Conservation (phyloP, 1,140 invertebrate species). For the Holotrichia oblita region DNA sequence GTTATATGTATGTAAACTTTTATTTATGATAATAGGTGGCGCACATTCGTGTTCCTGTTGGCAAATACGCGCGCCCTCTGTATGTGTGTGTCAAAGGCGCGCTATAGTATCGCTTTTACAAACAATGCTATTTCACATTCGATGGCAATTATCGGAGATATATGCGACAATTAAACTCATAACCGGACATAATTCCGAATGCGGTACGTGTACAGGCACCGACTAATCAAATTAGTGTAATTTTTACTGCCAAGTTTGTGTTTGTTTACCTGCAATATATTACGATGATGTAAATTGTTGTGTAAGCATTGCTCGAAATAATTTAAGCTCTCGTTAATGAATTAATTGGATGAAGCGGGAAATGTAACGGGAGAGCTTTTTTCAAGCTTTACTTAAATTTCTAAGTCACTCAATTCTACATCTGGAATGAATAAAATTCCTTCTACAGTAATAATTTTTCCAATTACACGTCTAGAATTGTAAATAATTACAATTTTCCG, state of each 20-base stretch:
- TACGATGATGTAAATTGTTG: conserved; percentile 20
- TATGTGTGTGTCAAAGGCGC: conserved; percentile 14
- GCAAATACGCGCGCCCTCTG: background rate
- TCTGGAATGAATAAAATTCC: too few species aligned
- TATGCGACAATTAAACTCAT: conserved; percentile 34
- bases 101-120: background rate
- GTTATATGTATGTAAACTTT: conserved; percentile 8
- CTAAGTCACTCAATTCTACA: too few species aligned
- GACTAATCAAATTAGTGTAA: conserved; percentile 2
- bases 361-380: too few species aligned
- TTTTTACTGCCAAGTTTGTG: background rate
- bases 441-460: too few species aligned
- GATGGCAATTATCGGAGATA: conserved; percentile 32
- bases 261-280: background rate
- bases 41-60: too few species aligned
- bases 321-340: too few species aligned
- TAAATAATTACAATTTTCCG: too few species aligned
- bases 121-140: conserved; percentile 35
- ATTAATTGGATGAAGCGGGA: too few species aligned
- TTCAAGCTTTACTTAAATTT: too few species aligned
- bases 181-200: conserved; percentile 24
- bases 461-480: too few species aligned
- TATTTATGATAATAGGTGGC: conserved; percentile 25
- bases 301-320: background rate
- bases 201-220: background rate